phyloP scores from a whole-genome alignment of 2,113 vertebrate species.

The Propithecus coquereli region DNA sequence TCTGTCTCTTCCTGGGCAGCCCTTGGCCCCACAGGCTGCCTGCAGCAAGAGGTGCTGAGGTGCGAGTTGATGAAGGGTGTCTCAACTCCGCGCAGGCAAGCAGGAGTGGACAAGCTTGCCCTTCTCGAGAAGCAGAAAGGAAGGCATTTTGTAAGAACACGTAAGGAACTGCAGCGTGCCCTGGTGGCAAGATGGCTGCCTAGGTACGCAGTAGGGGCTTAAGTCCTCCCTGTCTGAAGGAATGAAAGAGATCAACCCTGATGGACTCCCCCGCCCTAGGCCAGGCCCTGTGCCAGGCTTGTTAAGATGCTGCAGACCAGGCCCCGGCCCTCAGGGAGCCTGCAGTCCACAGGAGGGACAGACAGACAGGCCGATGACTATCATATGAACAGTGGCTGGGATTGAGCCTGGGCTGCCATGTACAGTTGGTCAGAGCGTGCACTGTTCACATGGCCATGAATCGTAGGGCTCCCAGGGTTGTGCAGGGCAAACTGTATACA shows the following conservation, averaged over 20 bases:
- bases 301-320: neutral
- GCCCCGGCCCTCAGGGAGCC: neutral
- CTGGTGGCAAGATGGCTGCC: neutral
- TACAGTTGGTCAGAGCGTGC: neutral
- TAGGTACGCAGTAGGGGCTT: neutral
- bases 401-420: neutral
- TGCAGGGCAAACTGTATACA: neutral
- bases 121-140: neutral
- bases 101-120: neutral
- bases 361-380: neutral
- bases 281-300: neutral
- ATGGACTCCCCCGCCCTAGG: accelerated
- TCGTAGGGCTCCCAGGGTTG: accelerated
- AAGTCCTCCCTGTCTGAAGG: neutral
- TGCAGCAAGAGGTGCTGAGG: no score
- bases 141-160: neutral
- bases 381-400: neutral
- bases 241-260: neutral
- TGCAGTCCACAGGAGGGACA: neutral
- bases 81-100: neutral
- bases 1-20: neutral
- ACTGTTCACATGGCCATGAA: neutral
- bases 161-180: neutral
- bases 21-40: neutral
- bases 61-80: neutral